Evolutionary conservation across 2,888 invertebrate genomes (phyloP).

Genomic region (Phyllotreta striolata): DNA sequence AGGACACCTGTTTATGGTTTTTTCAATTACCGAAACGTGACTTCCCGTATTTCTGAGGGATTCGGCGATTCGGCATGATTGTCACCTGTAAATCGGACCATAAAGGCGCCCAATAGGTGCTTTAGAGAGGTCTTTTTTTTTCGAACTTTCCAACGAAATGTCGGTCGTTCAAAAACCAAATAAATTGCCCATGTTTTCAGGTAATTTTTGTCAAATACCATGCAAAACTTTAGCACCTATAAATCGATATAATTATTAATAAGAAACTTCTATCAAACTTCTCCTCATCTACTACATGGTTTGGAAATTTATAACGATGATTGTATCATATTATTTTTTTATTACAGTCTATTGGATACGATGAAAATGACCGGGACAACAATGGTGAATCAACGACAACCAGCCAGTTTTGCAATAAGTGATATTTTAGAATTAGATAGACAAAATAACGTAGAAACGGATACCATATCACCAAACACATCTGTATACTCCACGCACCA

Average conservation of each 20-base stretch:
- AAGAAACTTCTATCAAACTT: too few species aligned
- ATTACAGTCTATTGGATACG: conserved; percentile 79
- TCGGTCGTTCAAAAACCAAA: background rate
- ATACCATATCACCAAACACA: conserved; percentile 57
- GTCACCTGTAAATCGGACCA: conserved; percentile 51
- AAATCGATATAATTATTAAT: too few species aligned
- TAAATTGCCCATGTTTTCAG: conserved; percentile 1
- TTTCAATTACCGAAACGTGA: conserved; percentile 59
- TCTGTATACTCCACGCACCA: conserved; percentile 49
- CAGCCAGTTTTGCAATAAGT: conserved; percentile 90
- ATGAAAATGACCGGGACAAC: conserved; percentile 76
- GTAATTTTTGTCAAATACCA: background rate
- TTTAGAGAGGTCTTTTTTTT: conserved; percentile 36
- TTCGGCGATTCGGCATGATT: conserved; percentile 57
- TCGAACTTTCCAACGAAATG: background rate
- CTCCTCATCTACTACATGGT: too few species aligned
- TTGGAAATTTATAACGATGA: background rate
- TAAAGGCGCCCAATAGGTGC: conserved; percentile 34
- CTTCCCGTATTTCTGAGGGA: conserved; percentile 55
- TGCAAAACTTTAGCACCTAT: too few species aligned
- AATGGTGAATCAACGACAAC: conserved; percentile 64
- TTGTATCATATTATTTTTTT: conserved; percentile 37
- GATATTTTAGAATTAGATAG: conserved; percentile 92
- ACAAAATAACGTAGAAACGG: conserved; percentile 59
- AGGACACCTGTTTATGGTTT: conserved; percentile 49